phyloP scores from a whole-genome alignment of 2,113 vertebrate species.

The human region DNA sequence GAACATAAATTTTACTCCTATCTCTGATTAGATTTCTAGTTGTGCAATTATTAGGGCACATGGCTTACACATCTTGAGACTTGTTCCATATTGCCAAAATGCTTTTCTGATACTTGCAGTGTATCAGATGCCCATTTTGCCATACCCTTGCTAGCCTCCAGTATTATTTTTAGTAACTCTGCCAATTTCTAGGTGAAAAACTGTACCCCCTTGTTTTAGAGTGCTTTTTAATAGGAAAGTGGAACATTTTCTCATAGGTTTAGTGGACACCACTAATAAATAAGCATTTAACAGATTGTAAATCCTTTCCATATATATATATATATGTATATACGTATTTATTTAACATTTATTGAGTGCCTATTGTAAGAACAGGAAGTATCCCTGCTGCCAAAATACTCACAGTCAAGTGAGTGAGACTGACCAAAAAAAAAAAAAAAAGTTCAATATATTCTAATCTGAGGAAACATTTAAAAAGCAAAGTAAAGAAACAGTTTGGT shows the following conservation, averaged over 20 bases:
- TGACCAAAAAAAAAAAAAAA: background rate
- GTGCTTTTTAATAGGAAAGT: background rate
- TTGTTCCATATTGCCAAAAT: background rate
- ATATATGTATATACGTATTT: background rate
- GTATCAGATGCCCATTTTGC: background rate
- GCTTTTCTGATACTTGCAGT: background rate
- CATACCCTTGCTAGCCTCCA: background rate
- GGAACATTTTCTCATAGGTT: background rate
- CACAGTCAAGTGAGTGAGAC: background rate
- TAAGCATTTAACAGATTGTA: background rate
- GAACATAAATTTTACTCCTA: background rate
- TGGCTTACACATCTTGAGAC: background rate
- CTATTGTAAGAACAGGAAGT: background rate
- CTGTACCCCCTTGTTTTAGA: slow-evolving; percentile 29
- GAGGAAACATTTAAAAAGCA: slow-evolving; percentile 19
- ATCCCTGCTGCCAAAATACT: background rate
- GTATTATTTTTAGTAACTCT: background rate
- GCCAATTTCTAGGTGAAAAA: slow-evolving; percentile 22
- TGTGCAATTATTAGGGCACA: background rate
- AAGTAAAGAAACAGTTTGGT: background rate
- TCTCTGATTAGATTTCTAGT: background rate
- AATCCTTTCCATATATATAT: slow-evolving; percentile 9
- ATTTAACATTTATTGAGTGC: background rate
- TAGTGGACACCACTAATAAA: background rate
- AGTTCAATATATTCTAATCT: background rate